These are phyloP conservation scores for Drosophila eugracilis DNA, from an alignment of 1,140 invertebrate species.

Conservation along the genomic window DNA sequence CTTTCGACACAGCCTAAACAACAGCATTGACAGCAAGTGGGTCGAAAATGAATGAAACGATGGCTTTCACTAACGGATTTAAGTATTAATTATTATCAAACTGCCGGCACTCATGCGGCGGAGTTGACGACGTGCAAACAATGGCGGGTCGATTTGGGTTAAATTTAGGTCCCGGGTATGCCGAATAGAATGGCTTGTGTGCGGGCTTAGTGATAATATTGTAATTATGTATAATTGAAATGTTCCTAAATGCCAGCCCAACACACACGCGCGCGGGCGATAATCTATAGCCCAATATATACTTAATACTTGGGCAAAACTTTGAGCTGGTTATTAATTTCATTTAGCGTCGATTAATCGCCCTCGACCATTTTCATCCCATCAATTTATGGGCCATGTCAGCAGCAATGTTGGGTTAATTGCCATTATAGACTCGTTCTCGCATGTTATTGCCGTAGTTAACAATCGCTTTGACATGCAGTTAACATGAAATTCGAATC, in stretches of 20 bases:
- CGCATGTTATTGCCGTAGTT: not conserved
- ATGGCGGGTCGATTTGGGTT: not conserved
- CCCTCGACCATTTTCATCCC: slow-evolving; percentile 38
- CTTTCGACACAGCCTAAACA: slow-evolving; percentile 6
- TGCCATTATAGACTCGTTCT: not conserved
- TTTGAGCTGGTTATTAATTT: slow-evolving; percentile 75
- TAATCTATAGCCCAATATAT: slow-evolving; percentile 2
- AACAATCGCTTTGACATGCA: slow-evolving; percentile 17
- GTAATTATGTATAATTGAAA: slow-evolving; percentile 73
- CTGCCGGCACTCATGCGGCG: slow-evolving; percentile 54
- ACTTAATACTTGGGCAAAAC: slow-evolving; percentile 52
- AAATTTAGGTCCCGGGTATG: not conserved
- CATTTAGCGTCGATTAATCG: slow-evolving; percentile 63
- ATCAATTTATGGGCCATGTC: slow-evolving; percentile 35
- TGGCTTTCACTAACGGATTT: slow-evolving; percentile 62
- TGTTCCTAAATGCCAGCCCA: slow-evolving; percentile 46
- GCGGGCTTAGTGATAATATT: slow-evolving; percentile 51
- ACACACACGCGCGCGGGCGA: slow-evolving; percentile 16
- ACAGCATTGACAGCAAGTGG: slow-evolving; percentile 18
- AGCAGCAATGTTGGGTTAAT: not conserved
- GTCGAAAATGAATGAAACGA: slow-evolving; percentile 34
- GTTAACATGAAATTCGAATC: slow-evolving; percentile 1
- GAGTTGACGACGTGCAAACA: slow-evolving; percentile 37
- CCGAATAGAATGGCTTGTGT: slow-evolving; percentile 9
- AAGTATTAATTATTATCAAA: slow-evolving; percentile 78